phyloP scores from a whole-genome alignment of 2,797 vertebrate genomes.

The Rhinella marina region DNA sequence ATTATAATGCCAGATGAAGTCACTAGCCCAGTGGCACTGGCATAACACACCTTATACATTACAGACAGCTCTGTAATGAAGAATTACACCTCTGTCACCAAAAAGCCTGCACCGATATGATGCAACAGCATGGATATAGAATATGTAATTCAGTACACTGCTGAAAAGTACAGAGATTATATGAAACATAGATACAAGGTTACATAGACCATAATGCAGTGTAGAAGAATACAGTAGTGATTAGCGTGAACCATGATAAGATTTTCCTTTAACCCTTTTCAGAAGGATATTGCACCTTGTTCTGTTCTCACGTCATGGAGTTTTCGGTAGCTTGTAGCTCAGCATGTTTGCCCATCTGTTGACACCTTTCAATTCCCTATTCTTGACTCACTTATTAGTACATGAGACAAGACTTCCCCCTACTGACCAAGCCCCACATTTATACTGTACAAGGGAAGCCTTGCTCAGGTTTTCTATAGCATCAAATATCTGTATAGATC shows the following conservation, averaged over 20 bases:
- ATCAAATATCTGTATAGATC: not conserved
- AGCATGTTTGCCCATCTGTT: slow-evolving; percentile 36
- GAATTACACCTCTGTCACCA: not conserved
- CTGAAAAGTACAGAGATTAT: not conserved
- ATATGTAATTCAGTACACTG: not conserved
- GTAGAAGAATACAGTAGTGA: not conserved
- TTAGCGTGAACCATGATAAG: not conserved
- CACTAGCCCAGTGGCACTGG: too few species aligned
- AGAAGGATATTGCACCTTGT: not conserved
- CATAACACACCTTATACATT: too few species aligned
- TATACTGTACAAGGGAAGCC: not conserved
- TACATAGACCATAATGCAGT: not conserved
- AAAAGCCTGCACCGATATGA: not conserved
- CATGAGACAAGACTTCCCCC: slow-evolving; percentile 51
- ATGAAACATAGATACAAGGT: not conserved
- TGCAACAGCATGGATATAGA: not conserved
- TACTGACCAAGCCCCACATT: slow-evolving; percentile 34
- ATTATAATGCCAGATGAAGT: too few species aligned
- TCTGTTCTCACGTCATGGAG: not conserved
- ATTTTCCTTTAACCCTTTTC: not conserved
- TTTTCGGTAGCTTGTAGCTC: slow-evolving; percentile 2
- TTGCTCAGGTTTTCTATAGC: not conserved
- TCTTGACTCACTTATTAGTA: not conserved
- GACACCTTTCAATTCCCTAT: slow-evolving; percentile 10
- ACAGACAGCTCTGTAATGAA: too few species aligned